These are phyloP conservation scores for Leptinotarsa tumamoca DNA, from an alignment of 2,888 invertebrate genomes.

Conservation along the genomic window DNA sequence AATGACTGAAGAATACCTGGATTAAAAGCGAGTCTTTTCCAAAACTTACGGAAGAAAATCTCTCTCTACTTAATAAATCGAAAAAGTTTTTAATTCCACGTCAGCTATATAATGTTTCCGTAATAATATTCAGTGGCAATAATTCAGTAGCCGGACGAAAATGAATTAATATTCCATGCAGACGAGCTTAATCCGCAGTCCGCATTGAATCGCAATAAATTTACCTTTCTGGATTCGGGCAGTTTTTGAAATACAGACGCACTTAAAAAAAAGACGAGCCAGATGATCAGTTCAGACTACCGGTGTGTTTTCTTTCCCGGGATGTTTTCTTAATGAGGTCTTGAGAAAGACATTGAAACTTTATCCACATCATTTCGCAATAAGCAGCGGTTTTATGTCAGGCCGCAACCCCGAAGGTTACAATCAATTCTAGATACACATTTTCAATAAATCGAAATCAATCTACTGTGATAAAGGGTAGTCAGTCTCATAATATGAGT, in stretches of 20 bases:
- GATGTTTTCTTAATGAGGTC: background rate
- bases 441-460: too few relatives aligned
- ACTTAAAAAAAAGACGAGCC: background rate
- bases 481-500: too few relatives aligned
- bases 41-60: background rate
- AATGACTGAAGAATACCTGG: background rate
- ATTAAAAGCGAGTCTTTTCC: background rate
- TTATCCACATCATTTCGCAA: too few relatives aligned
- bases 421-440: too few relatives aligned
- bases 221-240: background rate
- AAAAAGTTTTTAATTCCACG: slow-evolving; percentile 15
- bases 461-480: too few relatives aligned
- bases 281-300: background rate
- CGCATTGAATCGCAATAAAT: background rate
- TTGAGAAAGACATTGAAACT: background rate
- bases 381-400: too few relatives aligned
- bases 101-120: slow-evolving; percentile 10
- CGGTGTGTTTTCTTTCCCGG: background rate
- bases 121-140: slow-evolving; percentile 5
- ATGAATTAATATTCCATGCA: slow-evolving; percentile 12
- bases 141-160: slow-evolving; percentile 2
- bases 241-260: background rate
- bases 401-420: too few relatives aligned
- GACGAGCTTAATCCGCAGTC: background rate
- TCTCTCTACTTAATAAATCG: slow-evolving; percentile 5